Evolutionary conservation across 2,113 vertebrate species (phyloP).

Genomic region (Atractosteus spatula): DNA sequence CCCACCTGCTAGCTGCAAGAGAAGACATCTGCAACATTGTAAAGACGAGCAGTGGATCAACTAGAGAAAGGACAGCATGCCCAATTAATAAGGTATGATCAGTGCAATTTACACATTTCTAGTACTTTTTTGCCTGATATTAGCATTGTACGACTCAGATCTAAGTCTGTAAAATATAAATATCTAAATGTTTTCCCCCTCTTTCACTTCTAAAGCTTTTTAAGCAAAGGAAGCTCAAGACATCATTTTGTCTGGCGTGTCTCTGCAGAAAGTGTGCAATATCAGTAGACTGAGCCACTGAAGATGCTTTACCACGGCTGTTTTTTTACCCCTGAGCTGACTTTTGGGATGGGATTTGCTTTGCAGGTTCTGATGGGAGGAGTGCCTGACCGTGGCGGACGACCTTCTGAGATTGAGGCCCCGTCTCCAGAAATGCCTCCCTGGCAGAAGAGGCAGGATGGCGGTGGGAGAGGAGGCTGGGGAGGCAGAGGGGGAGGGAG

Average conservation of each 20-base stretch:
- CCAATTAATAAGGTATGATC: slow-evolving; percentile 85
- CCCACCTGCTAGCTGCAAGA: slow-evolving; percentile 84
- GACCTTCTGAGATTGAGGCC: slow-evolving; percentile 85
- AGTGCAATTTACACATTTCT: too few relatives aligned
- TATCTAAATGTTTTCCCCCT: too few relatives aligned
- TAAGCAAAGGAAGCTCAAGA: too few relatives aligned
- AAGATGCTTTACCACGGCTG: too few relatives aligned
- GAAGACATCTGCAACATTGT: slow-evolving; percentile 87
- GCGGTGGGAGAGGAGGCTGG: slow-evolving; percentile 68
- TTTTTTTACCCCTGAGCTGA: too few relatives aligned
- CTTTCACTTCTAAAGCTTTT: too few relatives aligned
- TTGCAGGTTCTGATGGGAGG: slow-evolving; percentile 88
- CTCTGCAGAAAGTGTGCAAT: too few relatives aligned
- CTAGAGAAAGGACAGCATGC: slow-evolving; percentile 77
- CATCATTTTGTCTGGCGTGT: too few relatives aligned
- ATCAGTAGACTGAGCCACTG: too few relatives aligned
- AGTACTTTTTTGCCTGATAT: background rate
- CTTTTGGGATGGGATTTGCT: too few relatives aligned
- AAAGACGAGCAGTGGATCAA: slow-evolving; percentile 87
- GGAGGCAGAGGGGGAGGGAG: slow-evolving; percentile 55
- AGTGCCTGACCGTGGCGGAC: slow-evolving; percentile 90
- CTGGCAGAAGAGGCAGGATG: slow-evolving; percentile 89
- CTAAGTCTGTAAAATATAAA: too few relatives aligned
- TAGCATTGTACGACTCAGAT: background rate
- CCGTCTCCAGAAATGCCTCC: slow-evolving; percentile 92